Base-by-base conservation (phyloP, 2,888 invertebrate genomes). In the Drosophila recens region DNA sequence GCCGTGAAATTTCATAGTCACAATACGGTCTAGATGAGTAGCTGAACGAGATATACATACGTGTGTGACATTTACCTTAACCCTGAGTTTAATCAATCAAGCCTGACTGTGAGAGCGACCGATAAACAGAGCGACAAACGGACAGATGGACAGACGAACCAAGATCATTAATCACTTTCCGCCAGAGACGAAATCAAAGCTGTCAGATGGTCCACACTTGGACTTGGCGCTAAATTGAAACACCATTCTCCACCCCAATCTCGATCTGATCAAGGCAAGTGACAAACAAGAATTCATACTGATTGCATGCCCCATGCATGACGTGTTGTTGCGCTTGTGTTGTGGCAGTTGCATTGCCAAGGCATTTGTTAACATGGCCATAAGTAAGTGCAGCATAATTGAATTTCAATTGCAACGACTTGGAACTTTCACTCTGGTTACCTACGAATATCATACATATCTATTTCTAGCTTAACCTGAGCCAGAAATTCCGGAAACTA, bases 31-130 rank as follows among this genome's bases (percentile, higher is more conserved):
- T 33, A 51, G 64, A 42, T 33, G 69, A 40, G 59, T 40, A 38
- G 53, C 38, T 59, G 51, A 62, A 43, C 43, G 43, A 45, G 45
- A 13, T 23, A 23, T 3, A 82, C 52, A 3, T 11, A n/a, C 13
- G 4, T 3, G 79, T 82, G 72, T 89, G 89, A 89, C 90, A 79
- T 89, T 89, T 87, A 89, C 90, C 87, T 87, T 87, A 87, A 87
- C 87, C 87, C 89, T 89, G 89, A 78, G 61, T 81, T 67, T 33
- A 75, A 66, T 90, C 79, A 87, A 90, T 87, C 89, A 87, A 76
- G 87, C 87, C 69, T 87, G 87, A 87, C 90, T 70, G 49, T 27
- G 46, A 45, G 49, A 45, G 27, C 10, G 66, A 54, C 38, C 59
- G 56, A 13, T 30, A 27, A 15, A 27, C 6, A n/a, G 15, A 40